phyloP scores from a whole-genome alignment of 2,113 vertebrate species.

The Notiomystis cincta region DNA sequence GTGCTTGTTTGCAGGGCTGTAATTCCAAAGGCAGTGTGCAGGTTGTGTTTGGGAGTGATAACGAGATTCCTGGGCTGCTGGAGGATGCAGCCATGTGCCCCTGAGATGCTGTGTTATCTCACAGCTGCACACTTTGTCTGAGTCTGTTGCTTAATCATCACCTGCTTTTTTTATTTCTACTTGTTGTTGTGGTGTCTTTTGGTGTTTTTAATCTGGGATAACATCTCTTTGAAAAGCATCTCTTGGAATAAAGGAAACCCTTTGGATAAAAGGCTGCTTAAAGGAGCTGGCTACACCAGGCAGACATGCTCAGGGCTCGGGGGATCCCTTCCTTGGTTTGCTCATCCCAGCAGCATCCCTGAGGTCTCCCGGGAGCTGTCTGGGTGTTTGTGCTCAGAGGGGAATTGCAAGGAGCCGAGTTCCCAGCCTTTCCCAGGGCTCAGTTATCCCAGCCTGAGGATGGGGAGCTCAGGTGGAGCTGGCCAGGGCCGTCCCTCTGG shows the following conservation, averaged over 20 bases:
- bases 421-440: neutral
- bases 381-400: neutral
- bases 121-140: neutral
- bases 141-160: neutral
- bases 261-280: neutral
- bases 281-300: neutral
- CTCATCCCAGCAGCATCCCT: neutral
- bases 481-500: neutral
- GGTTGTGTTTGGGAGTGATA: slow-evolving; percentile 66
- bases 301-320: neutral
- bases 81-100: slow-evolving; percentile 5
- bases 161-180: neutral
- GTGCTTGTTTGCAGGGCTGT: slow-evolving; percentile 31
- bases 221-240: slow-evolving; percentile 40
- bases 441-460: neutral
- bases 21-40: neutral
- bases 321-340: neutral
- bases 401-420: neutral
- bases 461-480: neutral
- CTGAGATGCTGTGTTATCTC: slow-evolving; percentile 57
- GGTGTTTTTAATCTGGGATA: slow-evolving; percentile 30
- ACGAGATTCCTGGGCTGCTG: neutral
- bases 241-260: neutral
- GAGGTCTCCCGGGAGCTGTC: neutral
- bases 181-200: neutral